Conservation (phyloP, 1,140 invertebrate species). For the Magallana gigas region DNA sequence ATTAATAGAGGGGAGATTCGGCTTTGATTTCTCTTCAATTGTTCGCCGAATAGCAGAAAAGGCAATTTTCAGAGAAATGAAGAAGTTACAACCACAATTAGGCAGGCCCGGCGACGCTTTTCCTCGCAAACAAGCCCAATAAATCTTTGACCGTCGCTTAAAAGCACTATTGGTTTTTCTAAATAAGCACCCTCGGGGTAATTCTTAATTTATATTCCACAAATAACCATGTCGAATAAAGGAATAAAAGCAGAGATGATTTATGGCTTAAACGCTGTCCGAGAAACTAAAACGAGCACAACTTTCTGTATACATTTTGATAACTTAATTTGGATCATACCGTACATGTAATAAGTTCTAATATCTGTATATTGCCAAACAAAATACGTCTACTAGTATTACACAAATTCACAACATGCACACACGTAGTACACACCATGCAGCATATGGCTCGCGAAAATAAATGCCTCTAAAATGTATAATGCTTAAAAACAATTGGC, state of each 20-base stretch:
- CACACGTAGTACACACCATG: too few species aligned
- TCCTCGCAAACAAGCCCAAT: constrained; percentile 6
- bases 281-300: too few species aligned
- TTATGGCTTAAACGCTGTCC: background rate
- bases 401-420: too few species aligned
- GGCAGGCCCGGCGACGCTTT: background rate
- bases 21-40: constrained; percentile 29
- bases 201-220: constrained; percentile 31
- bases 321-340: too few species aligned
- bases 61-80: constrained; percentile 31
- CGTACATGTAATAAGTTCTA: too few species aligned
- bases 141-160: background rate
- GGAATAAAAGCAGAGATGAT: background rate
- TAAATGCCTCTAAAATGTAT: too few species aligned
- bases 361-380: too few species aligned
- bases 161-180: background rate
- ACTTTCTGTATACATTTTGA: too few species aligned
- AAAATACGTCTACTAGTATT: too few species aligned
- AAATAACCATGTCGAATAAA: constrained; percentile 14
- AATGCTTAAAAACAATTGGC: too few species aligned
- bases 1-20: constrained; percentile 19
- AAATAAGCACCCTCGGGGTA: background rate
- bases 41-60: constrained; percentile 15
- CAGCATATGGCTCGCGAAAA: too few species aligned
- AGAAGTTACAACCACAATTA: constrained; percentile 30